Evolutionary conservation across 2,797 vertebrate species (phyloP).

Genomic region (Setipinna tenuifilis): DNA sequence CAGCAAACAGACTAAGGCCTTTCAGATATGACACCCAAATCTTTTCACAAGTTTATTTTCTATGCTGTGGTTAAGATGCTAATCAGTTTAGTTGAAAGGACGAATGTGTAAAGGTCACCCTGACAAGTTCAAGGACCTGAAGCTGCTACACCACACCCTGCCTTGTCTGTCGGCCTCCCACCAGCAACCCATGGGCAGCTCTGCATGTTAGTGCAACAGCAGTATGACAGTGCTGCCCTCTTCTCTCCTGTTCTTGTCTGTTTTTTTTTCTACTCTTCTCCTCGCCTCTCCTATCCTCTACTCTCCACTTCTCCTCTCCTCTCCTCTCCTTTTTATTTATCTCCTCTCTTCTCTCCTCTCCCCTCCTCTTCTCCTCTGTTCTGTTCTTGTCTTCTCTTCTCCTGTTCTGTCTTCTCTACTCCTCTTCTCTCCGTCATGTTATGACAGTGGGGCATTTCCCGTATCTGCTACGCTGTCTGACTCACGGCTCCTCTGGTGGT

Average conservation of each 20-base stretch:
- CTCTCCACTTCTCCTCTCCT: too few relatives aligned
- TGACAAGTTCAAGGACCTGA: background rate
- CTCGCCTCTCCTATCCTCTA: too few relatives aligned
- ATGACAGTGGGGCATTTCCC: slow-evolving; percentile 10
- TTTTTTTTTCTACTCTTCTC: too few relatives aligned
- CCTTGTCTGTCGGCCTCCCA: background rate
- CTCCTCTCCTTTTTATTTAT: too few relatives aligned
- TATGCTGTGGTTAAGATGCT: background rate
- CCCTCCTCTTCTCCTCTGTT: too few relatives aligned
- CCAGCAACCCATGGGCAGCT: too few relatives aligned
- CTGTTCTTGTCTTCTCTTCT: too few relatives aligned
- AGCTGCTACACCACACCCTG: background rate
- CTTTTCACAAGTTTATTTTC: background rate
- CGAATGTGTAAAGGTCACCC: background rate
- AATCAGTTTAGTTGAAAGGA: background rate
- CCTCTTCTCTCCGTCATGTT: background rate
- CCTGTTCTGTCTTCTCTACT: too few relatives aligned
- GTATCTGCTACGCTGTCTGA: slow-evolving; percentile 50
- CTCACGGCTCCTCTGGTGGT: slow-evolving; percentile 15
- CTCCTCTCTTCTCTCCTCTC: too few relatives aligned
- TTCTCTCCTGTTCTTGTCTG: background rate
- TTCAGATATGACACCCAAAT: background rate
- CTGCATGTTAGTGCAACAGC: background rate
- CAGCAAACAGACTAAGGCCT: background rate
- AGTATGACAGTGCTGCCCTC: background rate